Percentiles rank a stretch among this genome's conserved stretches.
Evolutionary conservation across 2,888 invertebrate genomes (phyloP).

Genomic region (Tinea semifulvella): DNA sequence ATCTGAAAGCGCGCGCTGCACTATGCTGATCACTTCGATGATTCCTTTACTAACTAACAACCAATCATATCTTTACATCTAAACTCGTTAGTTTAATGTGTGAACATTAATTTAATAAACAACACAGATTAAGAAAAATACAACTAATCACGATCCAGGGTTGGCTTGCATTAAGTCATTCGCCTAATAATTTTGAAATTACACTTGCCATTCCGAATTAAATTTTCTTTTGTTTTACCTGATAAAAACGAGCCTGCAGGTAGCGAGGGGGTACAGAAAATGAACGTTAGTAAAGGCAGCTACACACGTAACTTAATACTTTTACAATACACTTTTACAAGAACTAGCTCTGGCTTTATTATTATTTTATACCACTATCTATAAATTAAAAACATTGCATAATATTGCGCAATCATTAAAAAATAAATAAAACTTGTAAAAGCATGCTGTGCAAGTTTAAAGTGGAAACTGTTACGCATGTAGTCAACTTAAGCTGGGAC

Average conservation of each 20-base stretch:
- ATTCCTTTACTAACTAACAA: neutral
- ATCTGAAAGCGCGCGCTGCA: constrained; percentile 44
- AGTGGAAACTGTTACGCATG: neutral
- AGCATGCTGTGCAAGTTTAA: too few relatives aligned
- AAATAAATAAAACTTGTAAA: too few relatives aligned
- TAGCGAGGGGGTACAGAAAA: constrained; percentile 73
- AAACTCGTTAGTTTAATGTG: neutral
- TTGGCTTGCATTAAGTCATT: constrained; percentile 41
- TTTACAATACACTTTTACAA: too few relatives aligned
- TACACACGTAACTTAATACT: too few relatives aligned
- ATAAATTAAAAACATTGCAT: too few relatives aligned
- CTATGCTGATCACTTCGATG: constrained; percentile 28
- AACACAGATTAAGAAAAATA: constrained; percentile 7
- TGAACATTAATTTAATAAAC: neutral
- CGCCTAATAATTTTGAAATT: constrained; percentile 59
- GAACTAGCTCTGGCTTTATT: too few relatives aligned
- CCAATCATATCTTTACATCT: constrained; percentile 6
- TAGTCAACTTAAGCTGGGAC: neutral
- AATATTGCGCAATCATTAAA: too few relatives aligned
- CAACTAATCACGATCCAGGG: constrained; percentile 9
- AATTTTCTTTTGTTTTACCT: constrained; percentile 75
- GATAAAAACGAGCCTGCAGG: constrained; percentile 86
- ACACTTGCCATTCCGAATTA: constrained; percentile 61
- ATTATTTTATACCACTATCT: too few relatives aligned
- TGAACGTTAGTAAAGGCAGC: constrained; percentile 68